Evolutionary conservation across 2,113 vertebrate species (phyloP), one percentile per base, ranked within the genome.

Genomic region (Thalassarche chlororhynchos): DNA sequence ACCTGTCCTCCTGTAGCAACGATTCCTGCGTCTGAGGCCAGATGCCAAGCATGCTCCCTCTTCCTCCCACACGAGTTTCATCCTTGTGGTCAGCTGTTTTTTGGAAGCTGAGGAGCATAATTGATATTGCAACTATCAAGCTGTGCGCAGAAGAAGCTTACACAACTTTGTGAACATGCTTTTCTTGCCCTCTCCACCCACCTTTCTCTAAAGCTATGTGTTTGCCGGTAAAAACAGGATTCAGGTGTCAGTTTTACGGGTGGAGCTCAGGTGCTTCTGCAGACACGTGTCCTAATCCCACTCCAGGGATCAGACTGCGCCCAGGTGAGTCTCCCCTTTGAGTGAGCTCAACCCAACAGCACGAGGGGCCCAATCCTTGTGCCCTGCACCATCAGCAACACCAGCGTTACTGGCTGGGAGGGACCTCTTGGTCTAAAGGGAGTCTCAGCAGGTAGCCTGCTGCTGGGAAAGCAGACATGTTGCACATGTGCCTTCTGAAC

Each of bases 61-160:
- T 94, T 87, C 91, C 91, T 97, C 97, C 95, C 93, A 96, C 95
- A 42, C 40, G 2, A 85, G 84, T 96, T 96, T 97, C 87, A 89
- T 90, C 82, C 91, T 62, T 91, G 95, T 70, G 97, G 96, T 96
- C 95, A 95, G 93, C 78, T 85, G 84, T 88, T 97, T 97, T 91
- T 97, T 96, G 94, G 94, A 96, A 96, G 57, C 93, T 74, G 57
- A 66, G 58, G 84, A 96, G 23, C 81, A 90, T 96, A 95, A 97
- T 11, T 96, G 95, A 95, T 89, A 96, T 83, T 94, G 87, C 87
- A 90, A 64, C 83, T 74, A 92, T 81, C 92, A 78, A 25, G 26
- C 81, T 62, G 62, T 12, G 29, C 1, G 0, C 71, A 86, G 87
- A 96, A 66, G 85, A 95, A 94, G 89, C 89, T 96, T 95, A 83